Base-by-base conservation (phyloP, 2,797 vertebrate species). In the Psittacula echo region DNA sequence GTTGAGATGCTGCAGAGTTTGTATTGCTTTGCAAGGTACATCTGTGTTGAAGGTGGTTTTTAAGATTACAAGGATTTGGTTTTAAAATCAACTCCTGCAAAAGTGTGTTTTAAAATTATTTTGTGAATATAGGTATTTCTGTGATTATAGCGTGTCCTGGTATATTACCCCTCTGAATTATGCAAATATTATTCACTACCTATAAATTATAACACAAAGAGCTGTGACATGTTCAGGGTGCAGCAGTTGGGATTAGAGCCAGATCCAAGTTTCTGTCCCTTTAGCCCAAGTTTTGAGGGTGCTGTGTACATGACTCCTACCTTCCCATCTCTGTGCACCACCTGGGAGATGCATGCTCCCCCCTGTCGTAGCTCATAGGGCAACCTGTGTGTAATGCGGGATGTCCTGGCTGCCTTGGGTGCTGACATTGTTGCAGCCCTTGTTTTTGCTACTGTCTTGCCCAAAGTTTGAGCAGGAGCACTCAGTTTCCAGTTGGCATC, bases 1-100 rank as follows among this genome's bases (percentile, higher is more conserved):
- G 68, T 41, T 90, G 78, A 92, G 73, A 29, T 48, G 29, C 60
- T 41, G 62, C 78, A 37, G 82, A 68, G 37, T 65, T 85, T 76
- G 50, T n/a, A 2, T 41, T 73, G 61, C 42, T 88, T 86, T 79
- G 77, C 3, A 2, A 90, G 44, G 47, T 65, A 16, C 11, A 13
- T 58, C 27, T 47, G 13, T 71, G 39, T 32, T 83, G 73, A 75
- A 78, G 58, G 62, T 14, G 24, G 42, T 73, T 78, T 70, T n/a
- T 76, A 44, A 44, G 11, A 44, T 73, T 58, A 16, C 26, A 77
- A 27, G 21, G 30, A 11, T 71, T 85, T 82, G 5, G 3, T 85
- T 90, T 82, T 56, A 72, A 78, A 51, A 83, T 20, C 10, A 24
- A 2, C 74, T 20, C 89, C 65, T 91, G 30, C 54, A 67, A 91